Evolutionary conservation across 2,113 vertebrate species (phyloP), one percentile per base, ranked within the genome.

Genomic region (Hepsetus odoe): DNA sequence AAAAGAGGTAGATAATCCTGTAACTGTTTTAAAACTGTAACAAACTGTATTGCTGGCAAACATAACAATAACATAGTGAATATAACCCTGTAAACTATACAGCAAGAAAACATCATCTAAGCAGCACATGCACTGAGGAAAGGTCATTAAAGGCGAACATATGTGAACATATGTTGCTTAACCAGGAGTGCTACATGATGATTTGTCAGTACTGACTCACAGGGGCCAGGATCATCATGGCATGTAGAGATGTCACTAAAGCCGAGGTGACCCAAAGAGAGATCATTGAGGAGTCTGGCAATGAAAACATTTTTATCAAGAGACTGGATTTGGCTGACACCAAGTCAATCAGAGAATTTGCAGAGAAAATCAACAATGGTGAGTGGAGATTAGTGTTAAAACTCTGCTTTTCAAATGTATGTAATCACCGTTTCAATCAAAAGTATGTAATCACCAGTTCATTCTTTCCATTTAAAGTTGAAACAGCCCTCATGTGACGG

Each of bases 161-260:
- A 42, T 44, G 42, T 58, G 16, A 38, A 33, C 46, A 35, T 30
- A 24, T 5, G 28, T 26, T 3, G 16, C 58, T 32, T 44, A 61
- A 53, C 26, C 6, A 3, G 6, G 24, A 18, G 2, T 1, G 20
- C 38, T 62, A 28, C 62, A 51, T 28, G 58, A 26, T 62, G 46
- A 33, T 28, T 40, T 76, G 32, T 53, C 61, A 80, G 38, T 78
- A 22, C 46, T 81, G 56, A 35, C 56, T 58, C 8, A 33, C 51
- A 88, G 86, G 88, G 33, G 82, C 84, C 32, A 84, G 82, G 62
- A 76, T 90, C 72, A 88, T 90, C 51, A 81, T 90, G 71, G 84
- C 83, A 26, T 88, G 86, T 81, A 84, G 88, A 80, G 88, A 90
- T 24, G 18, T 83, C 28, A 74, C 53, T 3, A 88, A 86, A 80